Base-by-base conservation (phyloP, 1,140 invertebrate genomes). In the Homalodisca vitripennis region DNA sequence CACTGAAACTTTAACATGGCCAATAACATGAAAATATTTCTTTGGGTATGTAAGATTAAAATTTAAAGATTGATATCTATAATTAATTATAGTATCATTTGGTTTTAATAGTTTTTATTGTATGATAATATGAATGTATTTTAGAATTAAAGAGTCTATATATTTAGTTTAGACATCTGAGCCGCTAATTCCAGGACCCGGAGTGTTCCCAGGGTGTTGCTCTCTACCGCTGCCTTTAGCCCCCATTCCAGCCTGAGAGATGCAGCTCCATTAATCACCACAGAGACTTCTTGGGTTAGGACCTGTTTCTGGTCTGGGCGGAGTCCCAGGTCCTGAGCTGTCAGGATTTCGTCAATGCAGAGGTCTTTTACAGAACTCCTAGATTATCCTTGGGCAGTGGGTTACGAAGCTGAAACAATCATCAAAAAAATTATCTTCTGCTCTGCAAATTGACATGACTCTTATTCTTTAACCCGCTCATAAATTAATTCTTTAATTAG, bases 181-280 rank as follows among this genome's bases (percentile, higher is more conserved):
- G 86, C 87, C 34, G 84, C 84, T 10, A 92, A 74, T 20, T 88
- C 82, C 3, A 92, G 72, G 0, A 90, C 79, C 67, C 84, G 82
- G 66, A 84, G 80, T 0, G 90, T 92, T 32, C 89, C 90, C 67
- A 83, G 80, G 17, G 88, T 86, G 75, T 92, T 92, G 84, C 89
- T 87, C 64, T 86, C 83, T 14, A 92, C 80, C 1, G 89, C 87
- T 72, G 89, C 87, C 66, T 87, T 89, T 1, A 92, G 79, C 67
- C 86, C 87, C 0, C 89, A 86, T 76, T 92, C 90, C 66, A 92
- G 78, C 46, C 84, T 84, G 0, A 92, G 86, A 1, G 93, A 96
- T 3, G 96, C 96, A 0, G 95, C 96, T 70, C 90, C 92, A 78
- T 98, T 95, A 78, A 96, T 97, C 0, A 98, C 90, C 55, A 98